Percentiles rank a stretch among this genome's conserved stretches.
These are phyloP conservation scores for Phocoena sinus DNA, from an alignment of 2,113 vertebrate genomes.

Conservation along the genomic window DNA sequence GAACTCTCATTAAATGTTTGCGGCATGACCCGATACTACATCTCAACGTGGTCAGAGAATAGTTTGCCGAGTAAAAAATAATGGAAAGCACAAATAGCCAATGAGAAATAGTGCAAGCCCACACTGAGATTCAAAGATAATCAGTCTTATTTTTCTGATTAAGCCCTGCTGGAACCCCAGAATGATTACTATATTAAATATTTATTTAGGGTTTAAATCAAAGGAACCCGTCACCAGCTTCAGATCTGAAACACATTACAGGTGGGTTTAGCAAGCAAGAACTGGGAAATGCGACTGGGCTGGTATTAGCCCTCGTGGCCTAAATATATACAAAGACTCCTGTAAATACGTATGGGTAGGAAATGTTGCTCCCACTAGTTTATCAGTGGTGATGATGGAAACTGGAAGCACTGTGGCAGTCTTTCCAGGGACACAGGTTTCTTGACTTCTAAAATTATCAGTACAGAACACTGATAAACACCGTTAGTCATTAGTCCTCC, in stretches of 20 bases:
- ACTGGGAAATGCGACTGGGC: not conserved
- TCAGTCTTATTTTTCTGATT: not conserved
- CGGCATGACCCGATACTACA: not conserved
- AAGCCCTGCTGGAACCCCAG: not conserved
- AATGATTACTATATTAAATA: not conserved
- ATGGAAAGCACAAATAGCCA: not conserved
- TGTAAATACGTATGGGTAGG: not conserved
- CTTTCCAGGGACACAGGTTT: not conserved
- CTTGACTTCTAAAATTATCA: not conserved
- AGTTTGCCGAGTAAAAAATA: not conserved
- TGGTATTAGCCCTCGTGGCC: not conserved
- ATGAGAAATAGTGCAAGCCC: not conserved
- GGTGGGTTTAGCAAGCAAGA: not conserved
- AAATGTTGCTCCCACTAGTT: not conserved
- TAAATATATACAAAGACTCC: not conserved
- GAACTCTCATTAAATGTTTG: not conserved
- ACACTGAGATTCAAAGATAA: not conserved
- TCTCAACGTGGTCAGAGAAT: not conserved
- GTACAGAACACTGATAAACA: not conserved
- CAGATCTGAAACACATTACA: not conserved
- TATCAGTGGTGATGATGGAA: not conserved
- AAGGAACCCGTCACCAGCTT: not conserved
- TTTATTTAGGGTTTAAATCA: not conserved
- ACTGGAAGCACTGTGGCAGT: not conserved
- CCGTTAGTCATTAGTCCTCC: not conserved